Percentiles rank a stretch among this genome's conserved stretches.
phyloP scores from a whole-genome alignment of 1,140 invertebrate genomes.

The Frieseomelitta varia region DNA sequence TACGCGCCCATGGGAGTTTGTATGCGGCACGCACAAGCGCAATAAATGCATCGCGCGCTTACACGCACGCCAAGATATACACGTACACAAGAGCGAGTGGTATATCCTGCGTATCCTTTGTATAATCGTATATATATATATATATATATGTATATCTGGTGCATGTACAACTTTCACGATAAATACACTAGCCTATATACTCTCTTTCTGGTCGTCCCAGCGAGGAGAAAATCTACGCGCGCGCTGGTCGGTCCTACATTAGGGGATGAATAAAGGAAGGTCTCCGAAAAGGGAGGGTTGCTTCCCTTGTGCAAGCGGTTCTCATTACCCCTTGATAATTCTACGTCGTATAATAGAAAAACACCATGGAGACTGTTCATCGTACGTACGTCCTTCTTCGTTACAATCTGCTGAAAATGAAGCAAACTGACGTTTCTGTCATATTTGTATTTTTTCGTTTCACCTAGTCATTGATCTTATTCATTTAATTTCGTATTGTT shows the following conservation, averaged over 20 bases:
- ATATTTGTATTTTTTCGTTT: no score
- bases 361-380: neutral
- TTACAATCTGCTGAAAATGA: neutral
- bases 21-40: conserved; percentile 1
- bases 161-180: conserved; percentile 40
- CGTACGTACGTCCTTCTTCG: neutral
- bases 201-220: neutral
- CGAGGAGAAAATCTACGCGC: conserved; percentile 47
- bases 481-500: no score
- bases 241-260: conserved; percentile 59
- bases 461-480: no score
- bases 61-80: no score
- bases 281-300: conserved; percentile 66
- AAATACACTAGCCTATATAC: conserved; percentile 64
- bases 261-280: conserved; percentile 75
- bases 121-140: neutral
- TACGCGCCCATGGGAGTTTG: conserved; percentile 5
- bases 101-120: neutral
- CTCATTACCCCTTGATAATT: neutral
- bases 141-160: neutral
- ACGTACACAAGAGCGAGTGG: neutral
- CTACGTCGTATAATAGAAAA: neutral
- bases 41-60: conserved; percentile 3
- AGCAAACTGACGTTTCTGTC: no score
- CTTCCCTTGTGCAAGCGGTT: conserved; percentile 44